These are phyloP conservation scores for Pogonophryne albipinna DNA, from an alignment of 2,797 vertebrate genomes.

Conservation along the genomic window DNA sequence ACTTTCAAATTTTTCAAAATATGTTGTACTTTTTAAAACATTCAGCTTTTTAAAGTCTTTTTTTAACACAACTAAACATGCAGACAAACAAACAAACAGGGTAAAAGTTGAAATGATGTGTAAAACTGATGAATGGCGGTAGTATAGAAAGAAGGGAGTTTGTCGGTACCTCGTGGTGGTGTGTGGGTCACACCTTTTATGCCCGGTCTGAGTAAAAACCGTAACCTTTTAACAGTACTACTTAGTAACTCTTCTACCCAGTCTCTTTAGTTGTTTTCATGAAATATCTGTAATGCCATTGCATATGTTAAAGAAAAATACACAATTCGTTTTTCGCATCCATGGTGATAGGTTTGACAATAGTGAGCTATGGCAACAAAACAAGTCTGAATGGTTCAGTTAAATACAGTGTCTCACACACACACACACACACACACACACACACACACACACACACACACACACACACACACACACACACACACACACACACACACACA, in stretches of 20 bases:
- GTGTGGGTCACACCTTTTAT: too few species aligned
- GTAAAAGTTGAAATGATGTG: too few species aligned
- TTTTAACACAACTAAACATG: too few species aligned
- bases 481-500: slow-evolving; percentile 26
- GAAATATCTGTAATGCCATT: background rate
- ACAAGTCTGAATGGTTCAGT: background rate
- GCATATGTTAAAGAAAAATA: background rate
- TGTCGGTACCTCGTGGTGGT: too few species aligned
- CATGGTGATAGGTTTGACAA: slow-evolving; percentile 32
- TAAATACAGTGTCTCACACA: slow-evolving; percentile 17
- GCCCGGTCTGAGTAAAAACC: too few species aligned
- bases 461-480: background rate
- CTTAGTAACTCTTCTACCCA: background rate
- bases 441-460: slow-evolving; percentile 29
- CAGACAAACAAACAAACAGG: too few species aligned
- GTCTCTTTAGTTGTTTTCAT: background rate
- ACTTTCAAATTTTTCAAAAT: too few species aligned
- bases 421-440: slow-evolving; percentile 30
- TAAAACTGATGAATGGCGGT: too few species aligned
- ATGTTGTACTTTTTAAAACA: too few species aligned
- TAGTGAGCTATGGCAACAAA: slow-evolving; percentile 8
- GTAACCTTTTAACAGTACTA: too few species aligned
- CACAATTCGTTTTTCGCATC: slow-evolving; percentile 5
- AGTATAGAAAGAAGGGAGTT: too few species aligned
- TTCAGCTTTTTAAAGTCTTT: too few species aligned